Evolutionary conservation across 2,113 vertebrate genomes (phyloP).

Genomic region (Takifugu flavidus): DNA sequence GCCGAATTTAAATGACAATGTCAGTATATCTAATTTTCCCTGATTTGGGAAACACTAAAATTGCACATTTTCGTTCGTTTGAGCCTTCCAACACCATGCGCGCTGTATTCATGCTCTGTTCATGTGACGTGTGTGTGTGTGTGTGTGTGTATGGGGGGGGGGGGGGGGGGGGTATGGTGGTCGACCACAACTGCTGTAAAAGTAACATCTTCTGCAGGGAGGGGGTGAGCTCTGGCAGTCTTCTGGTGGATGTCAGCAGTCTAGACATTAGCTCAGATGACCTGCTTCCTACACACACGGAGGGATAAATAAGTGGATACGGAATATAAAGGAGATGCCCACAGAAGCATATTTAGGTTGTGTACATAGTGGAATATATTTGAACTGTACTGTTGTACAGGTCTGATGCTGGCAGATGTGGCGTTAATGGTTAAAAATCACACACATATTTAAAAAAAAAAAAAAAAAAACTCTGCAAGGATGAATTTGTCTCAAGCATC

Average conservation of each 20-base stretch:
- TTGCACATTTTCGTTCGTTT: constrained; percentile 79
- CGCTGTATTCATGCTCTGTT: constrained; percentile 72
- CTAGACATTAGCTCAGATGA: constrained; percentile 68
- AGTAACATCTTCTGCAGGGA: constrained; percentile 64
- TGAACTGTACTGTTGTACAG: constrained; percentile 39
- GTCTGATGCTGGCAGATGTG: constrained; percentile 44
- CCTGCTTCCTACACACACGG: constrained; percentile 45
- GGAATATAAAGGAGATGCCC: constrained; percentile 38
- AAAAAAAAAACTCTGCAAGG: constrained; percentile 16
- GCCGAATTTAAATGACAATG: constrained; percentile 74
- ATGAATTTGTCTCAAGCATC: constrained; percentile 41
- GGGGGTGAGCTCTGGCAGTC: constrained; percentile 57
- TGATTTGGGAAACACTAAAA: constrained; percentile 72
- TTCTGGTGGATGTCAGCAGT: constrained; percentile 66
- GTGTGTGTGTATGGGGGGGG: constrained; percentile 12
- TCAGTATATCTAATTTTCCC: constrained; percentile 76
- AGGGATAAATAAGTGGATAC: constrained; percentile 30
- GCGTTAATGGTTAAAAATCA: constrained; percentile 3
- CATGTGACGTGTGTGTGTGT: constrained; percentile 58
- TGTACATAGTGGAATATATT: constrained; percentile 44
- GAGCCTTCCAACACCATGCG: constrained; percentile 74
- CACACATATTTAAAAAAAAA: constrained; percentile 50
- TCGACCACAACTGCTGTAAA: constrained; percentile 64
- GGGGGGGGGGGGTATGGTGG: constrained; percentile 66
- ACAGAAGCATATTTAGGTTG: constrained; percentile 24